Evolutionary conservation across 2,797 vertebrate genomes (phyloP).

Genomic region (Aphelocoma californica): DNA sequence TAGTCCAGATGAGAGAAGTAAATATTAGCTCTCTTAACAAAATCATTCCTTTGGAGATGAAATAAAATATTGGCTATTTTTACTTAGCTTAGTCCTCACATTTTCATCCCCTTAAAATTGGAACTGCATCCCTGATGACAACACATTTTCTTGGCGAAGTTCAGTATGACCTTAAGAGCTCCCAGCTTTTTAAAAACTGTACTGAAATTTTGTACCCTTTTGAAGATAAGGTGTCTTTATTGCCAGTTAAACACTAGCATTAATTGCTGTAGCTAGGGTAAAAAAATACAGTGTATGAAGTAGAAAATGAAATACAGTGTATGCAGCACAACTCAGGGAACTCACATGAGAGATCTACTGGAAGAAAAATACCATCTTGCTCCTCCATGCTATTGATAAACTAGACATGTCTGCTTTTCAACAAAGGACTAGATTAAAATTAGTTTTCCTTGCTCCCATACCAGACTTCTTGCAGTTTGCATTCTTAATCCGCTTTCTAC

Average conservation of each 20-base stretch:
- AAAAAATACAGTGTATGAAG: not conserved
- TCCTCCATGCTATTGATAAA: not conserved
- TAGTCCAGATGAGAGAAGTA: constrained; percentile 13
- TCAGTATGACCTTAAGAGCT: not conserved
- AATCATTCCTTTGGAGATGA: not conserved
- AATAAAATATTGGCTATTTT: constrained; percentile 11
- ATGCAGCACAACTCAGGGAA: not conserved
- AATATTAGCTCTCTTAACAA: constrained; percentile 28
- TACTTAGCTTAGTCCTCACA: not conserved
- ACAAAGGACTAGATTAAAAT: not conserved
- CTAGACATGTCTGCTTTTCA: not conserved
- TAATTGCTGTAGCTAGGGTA: not conserved
- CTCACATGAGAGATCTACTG: not conserved
- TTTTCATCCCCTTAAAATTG: not conserved
- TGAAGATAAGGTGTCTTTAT: not conserved
- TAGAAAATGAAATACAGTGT: not conserved
- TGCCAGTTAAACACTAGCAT: not conserved
- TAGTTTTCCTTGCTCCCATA: not conserved
- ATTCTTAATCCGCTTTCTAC: not conserved
- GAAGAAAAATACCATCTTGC: not conserved
- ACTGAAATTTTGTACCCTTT: not conserved
- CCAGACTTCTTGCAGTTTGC: not conserved
- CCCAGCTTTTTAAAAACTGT: not conserved
- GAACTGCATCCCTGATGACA: not conserved
- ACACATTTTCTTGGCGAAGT: not conserved